These are phyloP conservation scores for Macaca fascicularis DNA, from an alignment of 2,113 vertebrate genomes.

Conservation along the genomic window T2T-MFA8v1.1 NC_088389.1:66523501-66524000, in stretches of 20 bases:
- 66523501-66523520: no score
- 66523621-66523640: no score
- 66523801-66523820: no score
- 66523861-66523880: no score
- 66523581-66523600: no score
- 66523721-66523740: not conserved
- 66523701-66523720: not conserved
- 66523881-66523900: not conserved
- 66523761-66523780: not conserved
- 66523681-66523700: not conserved
- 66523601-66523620: no score
- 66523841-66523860: fast-evolving
- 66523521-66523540: no score
- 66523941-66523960: not conserved
- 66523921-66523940: not conserved
- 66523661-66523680: no score
- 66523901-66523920: no score
- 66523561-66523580: no score
- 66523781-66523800: not conserved
- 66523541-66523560: no score
- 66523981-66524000: not conserved
- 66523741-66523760: fast-evolving
- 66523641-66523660: no score
- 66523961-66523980: not conserved
- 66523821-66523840: not conserved